Evolutionary conservation across 1,140 invertebrate species (phyloP), one percentile per base, ranked within the genome.

Genomic region (Tigriopus japonicus): DNA sequence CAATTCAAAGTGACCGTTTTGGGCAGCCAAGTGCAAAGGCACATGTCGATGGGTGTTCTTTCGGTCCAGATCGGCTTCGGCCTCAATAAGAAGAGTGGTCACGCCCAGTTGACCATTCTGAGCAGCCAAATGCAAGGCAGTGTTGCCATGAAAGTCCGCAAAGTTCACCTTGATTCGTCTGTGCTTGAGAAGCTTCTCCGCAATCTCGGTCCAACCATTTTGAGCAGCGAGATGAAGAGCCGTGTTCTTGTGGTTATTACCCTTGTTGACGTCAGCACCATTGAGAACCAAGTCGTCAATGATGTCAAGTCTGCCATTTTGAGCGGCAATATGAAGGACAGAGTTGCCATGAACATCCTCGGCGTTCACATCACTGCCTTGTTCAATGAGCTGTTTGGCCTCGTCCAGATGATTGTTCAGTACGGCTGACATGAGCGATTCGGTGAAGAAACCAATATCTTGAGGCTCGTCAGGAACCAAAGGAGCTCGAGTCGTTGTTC

Each of bases 101-200:
- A 58, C 55, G 35, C 55, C 55, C 12, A 58, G 13, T 58, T 58
- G 55, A 5, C 55, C 55, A 58, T 58, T 58, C 42, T 58, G 55
- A 28, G 55, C 28, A 17, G 55, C 55, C 15, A 58, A 19, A 42
- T 58, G 55, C 15, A 58, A 40, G 55, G 55, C 55, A 17, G 55
- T 58, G 28, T 58, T 58, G 21, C 17, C 40, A 58, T 58, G 55
- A 10, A 58, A 42, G 35, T 58, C 55, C 15, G 17, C 15, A 17
- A 41, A 28, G 28, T 58, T 58, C 12, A 58, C 40, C 14, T 42
- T 23, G 21, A 58, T 58, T n/a, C 42, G 35, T 43, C 42, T 58
- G 40, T 14, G 13, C 14, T 15, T 58, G 13, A 58, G 42, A 42
- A 42, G 55, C 15, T 13, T 13, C 42, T 58, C 40, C 15, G 55